Evolutionary conservation across 2,113 vertebrate genomes (phyloP).

Genomic region (Pavo muticus): DNA sequence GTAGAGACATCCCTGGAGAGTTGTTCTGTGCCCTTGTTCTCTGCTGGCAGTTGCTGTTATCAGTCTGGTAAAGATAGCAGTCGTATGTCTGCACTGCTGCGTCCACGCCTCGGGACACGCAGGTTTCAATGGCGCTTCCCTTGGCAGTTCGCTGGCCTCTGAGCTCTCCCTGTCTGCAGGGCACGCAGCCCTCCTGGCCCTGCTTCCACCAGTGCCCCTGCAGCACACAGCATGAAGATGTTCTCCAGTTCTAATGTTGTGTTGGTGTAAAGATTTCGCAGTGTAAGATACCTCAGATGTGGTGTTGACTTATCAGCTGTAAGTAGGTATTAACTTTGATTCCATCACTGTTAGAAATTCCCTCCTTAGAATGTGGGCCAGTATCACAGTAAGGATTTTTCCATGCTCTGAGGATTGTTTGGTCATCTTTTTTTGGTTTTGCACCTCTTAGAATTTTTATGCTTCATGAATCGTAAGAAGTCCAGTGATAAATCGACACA

Average conservation of each 20-base stretch:
- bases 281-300: neutral
- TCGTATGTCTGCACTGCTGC: neutral
- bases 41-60: neutral
- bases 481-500: too few species aligned
- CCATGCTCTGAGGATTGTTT: neutral
- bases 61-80: neutral
- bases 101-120: neutral
- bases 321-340: neutral
- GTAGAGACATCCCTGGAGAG: neutral
- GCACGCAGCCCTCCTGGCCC: neutral
- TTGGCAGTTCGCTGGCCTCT: fast-evolving
- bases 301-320: neutral
- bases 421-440: neutral
- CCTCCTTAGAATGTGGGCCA: neutral
- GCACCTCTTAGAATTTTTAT: neutral
- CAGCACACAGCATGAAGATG: neutral
- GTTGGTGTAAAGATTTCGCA: neutral
- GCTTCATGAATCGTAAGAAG: fast-evolving
- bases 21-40: neutral
- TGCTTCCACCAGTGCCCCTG: neutral
- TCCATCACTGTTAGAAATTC: neutral
- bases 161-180: neutral
- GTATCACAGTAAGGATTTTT: neutral
- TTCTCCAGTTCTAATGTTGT: neutral
- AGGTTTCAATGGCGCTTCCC: fast-evolving